Evolutionary conservation across 2,113 vertebrate genomes (phyloP).

Genomic region (Condylura cristata): DNA sequence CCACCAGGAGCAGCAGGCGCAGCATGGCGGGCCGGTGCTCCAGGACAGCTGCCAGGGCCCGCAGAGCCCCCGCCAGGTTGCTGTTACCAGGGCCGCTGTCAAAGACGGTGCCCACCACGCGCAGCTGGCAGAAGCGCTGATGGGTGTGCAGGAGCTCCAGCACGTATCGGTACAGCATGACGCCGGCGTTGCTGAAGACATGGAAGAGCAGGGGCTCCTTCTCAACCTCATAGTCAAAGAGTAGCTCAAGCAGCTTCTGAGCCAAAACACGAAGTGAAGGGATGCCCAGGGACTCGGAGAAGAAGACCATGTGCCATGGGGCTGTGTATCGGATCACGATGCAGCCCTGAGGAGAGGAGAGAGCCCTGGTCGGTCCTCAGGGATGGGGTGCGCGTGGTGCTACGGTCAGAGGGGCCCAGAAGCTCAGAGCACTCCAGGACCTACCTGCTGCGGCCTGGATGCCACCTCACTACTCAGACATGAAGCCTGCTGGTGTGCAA

Average conservation of each 20-base stretch:
- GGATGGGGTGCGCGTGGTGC: neutral
- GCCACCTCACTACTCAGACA: neutral
- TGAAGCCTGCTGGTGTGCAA: neutral
- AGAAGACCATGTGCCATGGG: slow-evolving; percentile 93
- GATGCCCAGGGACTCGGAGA: slow-evolving; percentile 94
- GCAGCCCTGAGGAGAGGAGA: slow-evolving; percentile 89
- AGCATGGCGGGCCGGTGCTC: slow-evolving; percentile 83
- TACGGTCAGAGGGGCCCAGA: neutral
- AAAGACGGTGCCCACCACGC: slow-evolving; percentile 91
- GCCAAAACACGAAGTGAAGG: slow-evolving; percentile 91
- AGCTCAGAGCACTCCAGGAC: neutral
- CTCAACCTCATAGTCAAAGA: slow-evolving; percentile 93
- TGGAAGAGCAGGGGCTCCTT: slow-evolving; percentile 95
- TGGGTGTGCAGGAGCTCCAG: slow-evolving; percentile 89
- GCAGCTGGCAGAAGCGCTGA: slow-evolving; percentile 87
- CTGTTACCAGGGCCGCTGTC: slow-evolving; percentile 94
- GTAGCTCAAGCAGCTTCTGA: slow-evolving; percentile 91
- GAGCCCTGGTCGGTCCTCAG: slow-evolving; percentile 53
- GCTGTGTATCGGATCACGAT: slow-evolving; percentile 94
- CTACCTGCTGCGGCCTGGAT: neutral
- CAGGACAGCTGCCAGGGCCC: slow-evolving; percentile 89
- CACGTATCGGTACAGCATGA: slow-evolving; percentile 97
- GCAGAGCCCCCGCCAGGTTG: slow-evolving; percentile 90
- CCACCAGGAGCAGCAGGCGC: slow-evolving; percentile 86
- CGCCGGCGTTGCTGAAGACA: slow-evolving; percentile 95